These are phyloP conservation scores for Dryocosmus kuriphilus DNA, from an alignment of 2,888 invertebrate genomes.

Conservation along the genomic window DNA sequence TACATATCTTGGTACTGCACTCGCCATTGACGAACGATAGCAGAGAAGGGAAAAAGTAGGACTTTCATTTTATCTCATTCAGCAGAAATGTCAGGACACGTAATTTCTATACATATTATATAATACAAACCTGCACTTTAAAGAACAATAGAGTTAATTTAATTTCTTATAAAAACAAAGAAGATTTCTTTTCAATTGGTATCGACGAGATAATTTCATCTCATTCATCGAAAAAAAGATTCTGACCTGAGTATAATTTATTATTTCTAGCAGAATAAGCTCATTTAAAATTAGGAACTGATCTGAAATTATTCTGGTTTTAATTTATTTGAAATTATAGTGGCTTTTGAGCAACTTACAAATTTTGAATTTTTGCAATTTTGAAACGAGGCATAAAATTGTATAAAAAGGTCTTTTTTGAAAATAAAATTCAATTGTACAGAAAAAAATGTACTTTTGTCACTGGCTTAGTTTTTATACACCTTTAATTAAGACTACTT, in stretches of 20 bases:
- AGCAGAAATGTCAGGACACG: conserved; percentile 35
- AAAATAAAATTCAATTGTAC: too few relatives aligned
- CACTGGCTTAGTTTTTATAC: too few relatives aligned
- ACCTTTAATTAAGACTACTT: too few relatives aligned
- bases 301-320: too few relatives aligned
- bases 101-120: conserved; percentile 18
- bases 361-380: too few relatives aligned
- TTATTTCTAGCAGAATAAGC: too few relatives aligned
- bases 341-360: too few relatives aligned
- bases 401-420: too few relatives aligned
- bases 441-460: too few relatives aligned
- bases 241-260: not conserved
- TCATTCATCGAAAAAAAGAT: not conserved
- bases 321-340: too few relatives aligned
- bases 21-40: conserved; percentile 10
- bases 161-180: not conserved
- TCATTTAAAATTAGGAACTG: too few relatives aligned
- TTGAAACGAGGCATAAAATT: too few relatives aligned
- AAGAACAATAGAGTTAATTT: conserved; percentile 16
- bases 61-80: conserved; percentile 32
- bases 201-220: not conserved
- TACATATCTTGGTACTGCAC: conserved; percentile 1
- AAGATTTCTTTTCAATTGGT: not conserved
- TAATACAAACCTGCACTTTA: conserved; percentile 5
- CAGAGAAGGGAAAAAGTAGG: conserved; percentile 14